Base-by-base conservation (phyloP, 2,797 vertebrate species). In the Acrossocheilus fasciatus region DNA sequence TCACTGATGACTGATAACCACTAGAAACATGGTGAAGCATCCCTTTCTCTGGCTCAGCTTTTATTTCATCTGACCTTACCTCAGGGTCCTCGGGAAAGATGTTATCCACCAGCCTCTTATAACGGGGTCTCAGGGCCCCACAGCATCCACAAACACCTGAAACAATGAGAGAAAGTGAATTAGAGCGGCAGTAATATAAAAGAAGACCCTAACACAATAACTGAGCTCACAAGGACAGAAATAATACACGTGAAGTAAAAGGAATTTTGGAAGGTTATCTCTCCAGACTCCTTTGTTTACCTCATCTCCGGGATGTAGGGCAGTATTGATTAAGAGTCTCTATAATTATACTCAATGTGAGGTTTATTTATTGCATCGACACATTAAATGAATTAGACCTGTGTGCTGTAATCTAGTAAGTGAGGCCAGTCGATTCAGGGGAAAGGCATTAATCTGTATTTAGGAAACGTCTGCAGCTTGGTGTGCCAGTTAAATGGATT, bases 21-120 rank as follows among this genome's bases (percentile, higher is more conserved):
- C 57, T 30, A 64, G 52, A 80, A 86, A 59, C 10, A 15, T n/a
- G 39, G 62, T 18, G 41, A 75, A 41, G 15, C 78, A 41, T 45
- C n/a, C 62, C 43, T 47, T 78, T 43, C 14, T 79, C 57, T 78
- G 45, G 23, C 77, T 73, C 12, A 39, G 78, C 7, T 47, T 81
- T 81, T 41, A 50, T 50, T 64, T 64, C 4, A 57, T n/a, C 18
- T 82, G 81, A 82, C 47, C 87, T 83, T 88, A 97, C 97, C 96
- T 98, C 96, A 0, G 97, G 96, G 87, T 98, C 96, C 88, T 98
- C 97, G 0, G 97, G 97, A 92, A 98, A 98, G 91, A 98, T 98
- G 87, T 97, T 98, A 93, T 98, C 97, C 0, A 98, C 97, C 11
- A 98, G 95, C 9, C 97, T 92, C 87, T 98, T 98, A 94, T 97